Evolutionary conservation across 64 coral and sea anemone genomes (phyloP), one percentile per base, ranked within the genome.

Genomic region (Orbicella faveolata): DNA sequence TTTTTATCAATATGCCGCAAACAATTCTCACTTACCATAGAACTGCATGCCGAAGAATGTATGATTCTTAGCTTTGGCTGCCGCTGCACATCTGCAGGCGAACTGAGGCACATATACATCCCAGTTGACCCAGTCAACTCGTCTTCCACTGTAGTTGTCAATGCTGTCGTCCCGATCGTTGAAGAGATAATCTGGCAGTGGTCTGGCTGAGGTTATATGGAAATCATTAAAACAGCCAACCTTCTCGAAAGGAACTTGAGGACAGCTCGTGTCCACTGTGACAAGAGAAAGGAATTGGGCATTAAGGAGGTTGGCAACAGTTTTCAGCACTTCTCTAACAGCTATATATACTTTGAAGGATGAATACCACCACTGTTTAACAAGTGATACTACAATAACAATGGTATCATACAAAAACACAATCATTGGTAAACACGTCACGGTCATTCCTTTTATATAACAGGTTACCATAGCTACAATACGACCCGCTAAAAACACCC

Each of bases 11-110:
- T 59, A 59, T 9, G 11, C 13, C 15, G 12, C 7, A 6, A 15
- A 15, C 55, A 59, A 26, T 59, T 57, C 54, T 74, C n/a, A 30
- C 53, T 65, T 66, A 82, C 79, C 79, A 11, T 82, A 82, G 9
- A 61, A 63, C 17, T 95, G 94, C 25, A 92, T 48, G 20, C 94
- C 94, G 37, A 95, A 95, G 34, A 88, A 92, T 35, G 63, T 74
- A 9, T 30, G 57, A n/a, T 82, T 83, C 26, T 44, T 18, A 10
- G 76, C 65, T n/a, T 89, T 73, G 1, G 94, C 94, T 19, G 82
- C 76, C 34, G 59, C 12, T 8, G 94, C 94, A 25, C 94, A 96
- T 36, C 94, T 80, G 19, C 94, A 96, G 13, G 90, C 87, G 3
- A 96, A 82, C 0, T 89, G 53, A 13, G 80, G 90, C 1, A 92